Evolutionary conservation across 1,140 invertebrate genomes (phyloP), one percentile per base, ranked within the genome.

Genomic region (Mesaphorura yosii): DNA sequence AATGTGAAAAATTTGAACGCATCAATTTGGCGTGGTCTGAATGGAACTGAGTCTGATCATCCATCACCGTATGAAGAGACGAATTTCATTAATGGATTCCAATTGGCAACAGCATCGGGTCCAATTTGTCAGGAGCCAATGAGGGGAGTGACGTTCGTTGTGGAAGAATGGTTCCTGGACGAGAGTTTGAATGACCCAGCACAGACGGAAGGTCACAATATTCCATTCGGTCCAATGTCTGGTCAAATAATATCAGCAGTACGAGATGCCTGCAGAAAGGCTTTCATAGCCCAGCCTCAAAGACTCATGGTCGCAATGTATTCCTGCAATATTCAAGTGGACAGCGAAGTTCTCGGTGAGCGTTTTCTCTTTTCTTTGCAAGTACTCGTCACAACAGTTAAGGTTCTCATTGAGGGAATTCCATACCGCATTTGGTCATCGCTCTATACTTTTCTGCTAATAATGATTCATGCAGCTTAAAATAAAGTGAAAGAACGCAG

Each of bases 231-330:
- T 17, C 74, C 75, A n/a, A 66, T 78, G 37, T 78, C 77, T 40
- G 92, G 92, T 51, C 91, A 95, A 73, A 79, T 97, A 39, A 88
- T 97, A 74, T 92, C 89, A 19, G 78, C 82, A 17, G 80, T 87
- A 20, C 93, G 91, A 68, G 89, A 94, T 59, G 85, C 80, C 2
- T 94, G 92, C 66, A 75, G 84, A 39, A 83, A 80, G 68, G 83
- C 88, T 0, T 91, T 98, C 64, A 87, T 90, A 68, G 78, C 80
- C 28, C 86, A 91, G 66, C 82, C 87, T 4, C 89, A 92, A 66
- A 75, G 95, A 52, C 68, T 99, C 3, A 88, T 97, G 73, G 86
- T 86, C 12, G 92, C 95, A 1, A 97, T 98, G 90, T 98, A 96
- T 68, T 86, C 80, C 29, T 97, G 92, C 70, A 84, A 80, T 62